Base-by-base conservation (phyloP, 1,140 invertebrate species). In the Condylostylus longicornis region DNA sequence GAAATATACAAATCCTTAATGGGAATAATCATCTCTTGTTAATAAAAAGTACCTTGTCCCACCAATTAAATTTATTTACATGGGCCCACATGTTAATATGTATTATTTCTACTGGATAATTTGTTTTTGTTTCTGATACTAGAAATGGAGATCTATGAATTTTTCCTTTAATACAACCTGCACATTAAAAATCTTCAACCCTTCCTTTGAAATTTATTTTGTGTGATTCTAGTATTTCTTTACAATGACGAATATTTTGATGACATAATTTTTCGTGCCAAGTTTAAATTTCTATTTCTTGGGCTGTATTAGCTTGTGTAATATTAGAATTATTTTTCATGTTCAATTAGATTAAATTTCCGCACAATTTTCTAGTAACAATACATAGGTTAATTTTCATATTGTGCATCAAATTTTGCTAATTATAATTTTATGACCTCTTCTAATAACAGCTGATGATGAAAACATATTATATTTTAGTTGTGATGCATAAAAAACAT, bases 61-160 rank as follows among this genome's bases (percentile, higher is more conserved):
- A 15, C 49, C 45, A 17, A 59, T 15, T 3, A 59, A 65, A 14
- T 28, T 35, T n/a, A 38, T 39, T 22, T 58, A 41, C 53, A 69
- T 64, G 5, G 62, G 60, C 2, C 68, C 64, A n/a, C n/a, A n/a
- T n/a, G n/a, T n/a, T n/a, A 5, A 43, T 44, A 44, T 64, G 58
- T 23, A 66, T 53, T 10, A 63, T 17, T 34, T 65, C 55, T 36
- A 58, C 53, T 18, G 44, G 28, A 35, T 34, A 36, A 0, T 38
- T 45, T 13, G 43, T 42, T 30, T 18, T 45, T 2, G 37, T 33
- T 30, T 53, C 43, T 35, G 49, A 45, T n/a, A 18, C 42, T 35
- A 33, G 15, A 42, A 61, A 63, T 0, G 50, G 40, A 18, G 43
- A 37, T 23, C 54, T 12, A 39, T 59, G 50, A 28, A 54, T 50